phyloP scores from a whole-genome alignment of 2,888 invertebrate genomes.

The Drosophila dives region DNA sequence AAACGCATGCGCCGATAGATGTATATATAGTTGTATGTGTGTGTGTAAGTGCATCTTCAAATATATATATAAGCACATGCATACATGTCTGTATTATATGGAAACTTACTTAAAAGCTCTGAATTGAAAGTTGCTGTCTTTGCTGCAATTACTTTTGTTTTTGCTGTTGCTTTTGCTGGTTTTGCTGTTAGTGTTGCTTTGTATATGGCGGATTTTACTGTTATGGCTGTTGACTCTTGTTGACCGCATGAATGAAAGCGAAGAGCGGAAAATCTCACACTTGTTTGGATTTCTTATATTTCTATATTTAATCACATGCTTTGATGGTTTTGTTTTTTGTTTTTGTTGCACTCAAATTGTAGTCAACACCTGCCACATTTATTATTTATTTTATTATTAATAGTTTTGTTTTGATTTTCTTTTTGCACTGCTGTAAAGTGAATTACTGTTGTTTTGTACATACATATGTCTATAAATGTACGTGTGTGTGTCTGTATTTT shows the following conservation, averaged over 20 bases:
- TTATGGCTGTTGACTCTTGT: conserved; percentile 60
- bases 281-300: conserved; percentile 68
- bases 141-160: conserved; percentile 38
- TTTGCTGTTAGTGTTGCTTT: conserved; percentile 37
- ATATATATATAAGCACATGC: background rate
- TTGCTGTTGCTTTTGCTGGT: conserved; percentile 32
- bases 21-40: background rate
- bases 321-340: conserved; percentile 16
- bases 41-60: background rate
- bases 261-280: conserved; percentile 62
- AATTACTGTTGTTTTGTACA: conserved; percentile 32
- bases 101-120: conserved; percentile 62
- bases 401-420: conserved; percentile 49
- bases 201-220: conserved; percentile 39
- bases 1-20: conserved; percentile 15
- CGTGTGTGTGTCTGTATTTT: conserved; percentile 20
- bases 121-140: conserved; percentile 14
- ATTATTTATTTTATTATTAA: conserved; percentile 30
- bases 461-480: background rate
- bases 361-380: conserved; percentile 34
- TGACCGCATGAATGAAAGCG: conserved; percentile 77
- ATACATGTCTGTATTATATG: conserved; percentile 26
- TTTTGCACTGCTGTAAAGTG: conserved; percentile 43
- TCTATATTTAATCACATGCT: conserved; percentile 27
- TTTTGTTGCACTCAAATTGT: conserved; percentile 37